A percentile compares a stretch with the other conserved stretches of the same genome.
Conservation (phyloP, 1,140 invertebrate genomes). For the Conopomorpha cramerella region DNA sequence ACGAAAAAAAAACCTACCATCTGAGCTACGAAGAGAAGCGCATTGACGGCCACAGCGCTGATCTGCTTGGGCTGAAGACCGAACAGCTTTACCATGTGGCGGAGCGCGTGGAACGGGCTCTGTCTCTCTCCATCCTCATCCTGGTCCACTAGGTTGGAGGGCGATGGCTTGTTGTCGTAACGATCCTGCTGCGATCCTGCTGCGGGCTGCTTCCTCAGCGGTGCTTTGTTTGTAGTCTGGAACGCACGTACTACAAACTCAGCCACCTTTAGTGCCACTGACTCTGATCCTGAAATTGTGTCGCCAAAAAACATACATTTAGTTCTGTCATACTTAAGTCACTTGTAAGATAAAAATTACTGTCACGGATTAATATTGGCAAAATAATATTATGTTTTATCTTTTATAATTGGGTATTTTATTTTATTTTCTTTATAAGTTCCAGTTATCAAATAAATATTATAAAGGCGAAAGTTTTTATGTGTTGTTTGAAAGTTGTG, state of each 20-base stretch:
- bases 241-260: slow-evolving; percentile 48
- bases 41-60: slow-evolving; percentile 78
- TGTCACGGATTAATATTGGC: too few relatives aligned
- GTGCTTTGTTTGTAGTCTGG: slow-evolving; percentile 19
- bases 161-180: slow-evolving; percentile 12
- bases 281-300: slow-evolving; percentile 47
- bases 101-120: slow-evolving; percentile 28
- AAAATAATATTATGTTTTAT: too few relatives aligned
- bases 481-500: too few relatives aligned
- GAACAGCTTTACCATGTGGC: slow-evolving; percentile 68
- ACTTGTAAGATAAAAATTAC: too few relatives aligned
- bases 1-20: slow-evolving; percentile 75
- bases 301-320: too few relatives aligned
- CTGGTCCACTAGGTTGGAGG: slow-evolving; percentile 17
- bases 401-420: too few relatives aligned
- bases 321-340: too few relatives aligned
- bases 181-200: slow-evolving; percentile 4
- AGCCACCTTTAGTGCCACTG: slow-evolving; percentile 41
- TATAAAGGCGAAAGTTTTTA: too few relatives aligned
- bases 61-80: slow-evolving; percentile 76
- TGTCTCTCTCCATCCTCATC: slow-evolving; percentile 18
- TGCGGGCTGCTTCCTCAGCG: slow-evolving; percentile 10
- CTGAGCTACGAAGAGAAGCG: slow-evolving; percentile 81
- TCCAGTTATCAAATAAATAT: too few relatives aligned
- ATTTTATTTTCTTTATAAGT: too few relatives aligned